phyloP scores from a whole-genome alignment of 2,113 vertebrate species.

The Actenoides hombroni region DNA sequence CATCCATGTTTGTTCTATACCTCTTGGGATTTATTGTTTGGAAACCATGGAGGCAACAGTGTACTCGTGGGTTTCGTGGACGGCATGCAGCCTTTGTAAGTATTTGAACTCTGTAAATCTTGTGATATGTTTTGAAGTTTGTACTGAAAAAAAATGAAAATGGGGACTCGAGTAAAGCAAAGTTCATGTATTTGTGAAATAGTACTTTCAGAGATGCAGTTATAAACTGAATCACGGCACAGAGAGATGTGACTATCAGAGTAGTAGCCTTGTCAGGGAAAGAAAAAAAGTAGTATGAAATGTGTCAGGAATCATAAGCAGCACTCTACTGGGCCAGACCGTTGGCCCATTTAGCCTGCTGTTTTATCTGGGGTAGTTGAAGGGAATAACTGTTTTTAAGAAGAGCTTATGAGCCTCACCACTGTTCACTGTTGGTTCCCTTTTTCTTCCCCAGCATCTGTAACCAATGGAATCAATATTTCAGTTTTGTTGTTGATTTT shows the following conservation, averaged over 20 bases:
- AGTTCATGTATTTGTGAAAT: neutral
- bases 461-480: neutral
- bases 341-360: neutral
- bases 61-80: constrained; percentile 83
- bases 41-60: constrained; percentile 96
- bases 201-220: constrained; percentile 4
- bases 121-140: neutral
- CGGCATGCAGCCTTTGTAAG: constrained; percentile 87
- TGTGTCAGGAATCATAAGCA: neutral
- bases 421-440: neutral
- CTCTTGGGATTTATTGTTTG: constrained; percentile 95
- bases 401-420: neutral
- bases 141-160: neutral
- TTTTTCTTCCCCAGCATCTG: neutral
- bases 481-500: neutral
- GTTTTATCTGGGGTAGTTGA: neutral
- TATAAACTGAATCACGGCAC: neutral
- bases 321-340: neutral
- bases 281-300: neutral
- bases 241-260: neutral
- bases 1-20: constrained; percentile 96
- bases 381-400: neutral
- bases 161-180: neutral
- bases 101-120: constrained; percentile 24
- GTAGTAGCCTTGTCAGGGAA: neutral